phyloP scores from a whole-genome alignment of 2,113 vertebrate genomes.

The Anas platyrhynchos region DNA sequence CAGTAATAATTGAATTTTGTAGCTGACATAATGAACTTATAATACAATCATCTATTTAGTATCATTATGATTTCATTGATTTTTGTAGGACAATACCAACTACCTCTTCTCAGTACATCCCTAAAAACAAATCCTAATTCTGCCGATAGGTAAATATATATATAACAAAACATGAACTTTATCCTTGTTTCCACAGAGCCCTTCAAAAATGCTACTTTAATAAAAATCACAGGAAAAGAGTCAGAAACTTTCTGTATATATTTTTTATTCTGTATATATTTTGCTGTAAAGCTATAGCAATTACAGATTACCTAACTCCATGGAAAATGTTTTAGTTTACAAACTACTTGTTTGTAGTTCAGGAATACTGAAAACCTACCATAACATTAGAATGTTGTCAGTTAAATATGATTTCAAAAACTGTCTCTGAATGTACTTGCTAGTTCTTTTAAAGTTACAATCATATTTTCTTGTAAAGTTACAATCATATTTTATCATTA shows the following conservation, averaged over 20 bases:
- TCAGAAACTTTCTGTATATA: not conserved
- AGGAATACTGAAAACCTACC: not conserved
- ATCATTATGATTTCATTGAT: not conserved
- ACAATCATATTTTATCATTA: not conserved
- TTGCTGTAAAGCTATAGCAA: not conserved
- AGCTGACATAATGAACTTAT: not conserved
- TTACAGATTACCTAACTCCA: not conserved
- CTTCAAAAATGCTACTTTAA: not conserved
- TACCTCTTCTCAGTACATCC: not conserved
- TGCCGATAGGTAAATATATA: not conserved
- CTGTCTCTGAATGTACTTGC: not conserved
- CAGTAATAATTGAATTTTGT: not conserved
- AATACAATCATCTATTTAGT: not conserved
- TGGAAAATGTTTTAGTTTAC: not conserved
- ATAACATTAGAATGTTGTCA: not conserved
- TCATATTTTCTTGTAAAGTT: not conserved
- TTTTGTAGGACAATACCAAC: not conserved
- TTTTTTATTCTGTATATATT: not conserved
- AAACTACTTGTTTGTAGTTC: not conserved
- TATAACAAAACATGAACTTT: not conserved
- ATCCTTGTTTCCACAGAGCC: not conserved
- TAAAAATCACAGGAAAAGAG: not conserved
- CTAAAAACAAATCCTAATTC: not conserved
- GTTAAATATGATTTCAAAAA: not conserved
- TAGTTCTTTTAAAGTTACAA: not conserved